Base-by-base conservation (phyloP, 2,888 invertebrate species). In the Proisotoma minuta region DNA sequence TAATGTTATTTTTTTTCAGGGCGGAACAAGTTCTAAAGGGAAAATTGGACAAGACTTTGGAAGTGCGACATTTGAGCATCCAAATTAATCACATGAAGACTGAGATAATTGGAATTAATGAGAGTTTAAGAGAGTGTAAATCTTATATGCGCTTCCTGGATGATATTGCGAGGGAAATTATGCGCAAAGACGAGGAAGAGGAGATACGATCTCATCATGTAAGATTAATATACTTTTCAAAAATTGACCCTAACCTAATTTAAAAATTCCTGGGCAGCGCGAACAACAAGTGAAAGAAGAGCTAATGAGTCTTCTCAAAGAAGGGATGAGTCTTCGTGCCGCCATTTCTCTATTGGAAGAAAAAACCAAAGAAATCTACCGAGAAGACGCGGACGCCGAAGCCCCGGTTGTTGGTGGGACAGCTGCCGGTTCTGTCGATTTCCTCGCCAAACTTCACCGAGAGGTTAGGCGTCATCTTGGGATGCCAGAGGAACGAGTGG, bases 281-380 rank as follows among this genome's bases (percentile, higher is more conserved):
- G 62, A 66, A 26, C 66, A 70, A 66, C 73, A 73, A 70, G 64
- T 73, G 23, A 73, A 70, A 40, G 73, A 73, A 53, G 71, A 73
- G 40, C 48, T 73, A 12, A 61, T 70, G 5, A 51, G 47, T 1
- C 70, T 61, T 39, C 57, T 71, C 76, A 86, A 85, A 74, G 82
- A 89, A 63, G 83, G 87, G 62, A 79, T 84, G 71, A 87, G 87
- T 1, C 78, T 91, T 26, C 84, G 89, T 74, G 84, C 87, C 65
- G 84, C 88, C 26, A 80, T 90, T 27, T 81, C 8, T 8, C 53
- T 56, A 28, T 62, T 68, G 2, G 54, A 61, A 18, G 48, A 84
- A 60, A 89, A 90, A 77, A 89, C 88, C 78, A 83, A 83, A 64
- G 81, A 81, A 70, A 75, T 84, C 23, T 80, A 82, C 67, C 81